A percentile compares a stretch with the other conserved stretches of the same genome.
phyloP scores from a whole-genome alignment of 1,140 invertebrate species.

The Reticulitermes speratus region DNA sequence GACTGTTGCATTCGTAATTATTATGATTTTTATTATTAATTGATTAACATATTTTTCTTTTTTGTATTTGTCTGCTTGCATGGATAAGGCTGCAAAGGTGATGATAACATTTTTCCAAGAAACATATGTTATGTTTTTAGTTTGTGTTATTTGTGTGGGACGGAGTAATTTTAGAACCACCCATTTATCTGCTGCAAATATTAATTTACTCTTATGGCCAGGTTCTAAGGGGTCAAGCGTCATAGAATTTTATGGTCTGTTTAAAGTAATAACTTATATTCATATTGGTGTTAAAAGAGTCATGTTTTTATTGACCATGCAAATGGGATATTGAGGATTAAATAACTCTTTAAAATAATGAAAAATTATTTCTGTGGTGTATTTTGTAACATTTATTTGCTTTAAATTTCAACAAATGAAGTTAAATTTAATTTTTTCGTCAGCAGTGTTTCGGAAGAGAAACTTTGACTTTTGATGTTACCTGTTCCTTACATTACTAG shows the following conservation, averaged over 20 bases:
- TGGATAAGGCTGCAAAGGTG: constrained; percentile 44
- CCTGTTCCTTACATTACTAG: not conserved
- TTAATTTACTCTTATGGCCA: constrained; percentile 7
- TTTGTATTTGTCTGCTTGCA: constrained; percentile 43
- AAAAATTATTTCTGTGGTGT: too few species aligned
- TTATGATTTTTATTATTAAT: constrained; percentile 25
- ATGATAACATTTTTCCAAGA: constrained; percentile 30
- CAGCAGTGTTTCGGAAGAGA: not conserved
- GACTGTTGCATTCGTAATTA: constrained; percentile 19
- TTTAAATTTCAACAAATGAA: too few species aligned
- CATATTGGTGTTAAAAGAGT: too few species aligned
- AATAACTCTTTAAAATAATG: too few species aligned
- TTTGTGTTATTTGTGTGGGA: not conserved
- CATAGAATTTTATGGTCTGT: too few species aligned
- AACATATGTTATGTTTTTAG: constrained; percentile 14
- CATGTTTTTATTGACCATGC: too few species aligned
- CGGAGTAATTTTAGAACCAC: constrained; percentile 3
- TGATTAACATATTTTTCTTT: constrained; percentile 35
- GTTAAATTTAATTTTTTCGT: too few species aligned
- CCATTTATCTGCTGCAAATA: not conserved
- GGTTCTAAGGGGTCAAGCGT: not conserved
- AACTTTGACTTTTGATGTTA: not conserved
- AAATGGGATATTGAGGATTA: too few species aligned
- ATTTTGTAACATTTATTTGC: too few species aligned
- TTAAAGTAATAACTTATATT: too few species aligned